Percentiles rank a stretch among this genome's conserved stretches.
Conservation (phyloP, 1,140 invertebrate species). For the Dendroctonus ponderosae region DNA sequence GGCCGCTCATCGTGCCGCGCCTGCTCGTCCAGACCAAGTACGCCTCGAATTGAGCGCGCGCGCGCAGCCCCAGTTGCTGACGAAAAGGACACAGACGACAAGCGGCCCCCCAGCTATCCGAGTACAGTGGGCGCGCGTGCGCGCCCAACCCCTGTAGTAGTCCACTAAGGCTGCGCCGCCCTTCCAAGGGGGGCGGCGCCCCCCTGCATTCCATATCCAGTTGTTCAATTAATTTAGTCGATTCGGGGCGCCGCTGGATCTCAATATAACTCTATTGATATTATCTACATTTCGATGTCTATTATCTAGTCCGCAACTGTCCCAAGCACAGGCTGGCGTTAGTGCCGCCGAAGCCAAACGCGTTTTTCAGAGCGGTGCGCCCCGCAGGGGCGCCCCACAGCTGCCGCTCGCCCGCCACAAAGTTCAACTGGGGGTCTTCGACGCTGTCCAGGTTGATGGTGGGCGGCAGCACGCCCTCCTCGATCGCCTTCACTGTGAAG, state of each 20-base stretch:
- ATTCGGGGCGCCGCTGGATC: too few species aligned
- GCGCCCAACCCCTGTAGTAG: too few species aligned
- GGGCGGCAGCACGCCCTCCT: slow-evolving; percentile 76
- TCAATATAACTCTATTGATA: too few species aligned
- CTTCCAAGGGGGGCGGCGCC: too few species aligned
- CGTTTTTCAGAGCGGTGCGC: slow-evolving; percentile 89
- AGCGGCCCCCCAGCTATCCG: too few species aligned
- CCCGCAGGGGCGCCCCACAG: slow-evolving; percentile 61
- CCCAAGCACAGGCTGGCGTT: slow-evolving; percentile 87
- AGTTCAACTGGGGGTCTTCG: slow-evolving; percentile 68
- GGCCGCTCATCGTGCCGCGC: slow-evolving; percentile 37
- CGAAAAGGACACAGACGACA: too few species aligned
- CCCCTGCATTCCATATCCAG: too few species aligned
- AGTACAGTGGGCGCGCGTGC: too few species aligned
- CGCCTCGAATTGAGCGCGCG: slow-evolving; percentile 42
- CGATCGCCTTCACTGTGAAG: slow-evolving; percentile 79
- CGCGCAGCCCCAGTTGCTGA: too few species aligned
- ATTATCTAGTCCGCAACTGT: background rate
- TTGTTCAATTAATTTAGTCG: too few species aligned
- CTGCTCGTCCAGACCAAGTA: slow-evolving; percentile 46
- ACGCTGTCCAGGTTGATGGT: slow-evolving; percentile 82
- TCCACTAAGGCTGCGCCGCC: too few species aligned
- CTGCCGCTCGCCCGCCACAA: slow-evolving; percentile 63
- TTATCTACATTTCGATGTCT: too few species aligned
- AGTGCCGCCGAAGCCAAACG: slow-evolving; percentile 98